Evolutionary conservation across 2,797 vertebrate species (phyloP).

Genomic region (Diceros bicornis): DNA sequence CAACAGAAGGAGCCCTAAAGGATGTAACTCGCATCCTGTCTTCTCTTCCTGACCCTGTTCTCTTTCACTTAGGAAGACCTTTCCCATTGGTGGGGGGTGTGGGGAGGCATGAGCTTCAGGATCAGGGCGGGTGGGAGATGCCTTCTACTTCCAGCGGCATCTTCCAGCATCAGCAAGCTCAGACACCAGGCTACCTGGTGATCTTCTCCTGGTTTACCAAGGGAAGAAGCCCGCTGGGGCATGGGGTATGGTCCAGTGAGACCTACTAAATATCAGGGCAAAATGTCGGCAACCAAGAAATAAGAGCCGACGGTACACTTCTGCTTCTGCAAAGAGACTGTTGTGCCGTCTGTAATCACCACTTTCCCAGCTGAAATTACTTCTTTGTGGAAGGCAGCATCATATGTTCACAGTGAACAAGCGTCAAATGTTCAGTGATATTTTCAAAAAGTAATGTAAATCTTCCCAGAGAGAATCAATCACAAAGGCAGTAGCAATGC

Average conservation of each 20-base stretch:
- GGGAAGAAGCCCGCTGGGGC: not conserved
- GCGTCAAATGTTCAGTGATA: not conserved
- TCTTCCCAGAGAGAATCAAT: not conserved
- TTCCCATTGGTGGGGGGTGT: not conserved
- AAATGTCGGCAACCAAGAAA: not conserved
- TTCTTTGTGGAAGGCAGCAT: not conserved
- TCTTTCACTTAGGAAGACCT: not conserved
- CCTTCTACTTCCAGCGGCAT: not conserved
- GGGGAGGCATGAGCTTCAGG: accelerated
- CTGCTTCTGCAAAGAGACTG: not conserved
- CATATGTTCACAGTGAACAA: not conserved
- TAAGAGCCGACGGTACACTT: accelerated
- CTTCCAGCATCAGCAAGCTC: not conserved
- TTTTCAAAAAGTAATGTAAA: not conserved
- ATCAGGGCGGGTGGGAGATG: not conserved
- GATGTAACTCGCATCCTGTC: not conserved
- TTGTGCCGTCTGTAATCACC: accelerated
- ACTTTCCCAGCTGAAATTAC: not conserved
- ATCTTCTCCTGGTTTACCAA: not conserved
- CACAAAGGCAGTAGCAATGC: not conserved
- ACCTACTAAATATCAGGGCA: not conserved
- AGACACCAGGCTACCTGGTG: not conserved
- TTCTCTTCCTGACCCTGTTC: not conserved
- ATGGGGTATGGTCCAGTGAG: not conserved
- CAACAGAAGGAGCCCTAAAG: not conserved